Base-by-base conservation (phyloP, 2,888 invertebrate species). In the Scaptomyza cyrtandrae region DNA sequence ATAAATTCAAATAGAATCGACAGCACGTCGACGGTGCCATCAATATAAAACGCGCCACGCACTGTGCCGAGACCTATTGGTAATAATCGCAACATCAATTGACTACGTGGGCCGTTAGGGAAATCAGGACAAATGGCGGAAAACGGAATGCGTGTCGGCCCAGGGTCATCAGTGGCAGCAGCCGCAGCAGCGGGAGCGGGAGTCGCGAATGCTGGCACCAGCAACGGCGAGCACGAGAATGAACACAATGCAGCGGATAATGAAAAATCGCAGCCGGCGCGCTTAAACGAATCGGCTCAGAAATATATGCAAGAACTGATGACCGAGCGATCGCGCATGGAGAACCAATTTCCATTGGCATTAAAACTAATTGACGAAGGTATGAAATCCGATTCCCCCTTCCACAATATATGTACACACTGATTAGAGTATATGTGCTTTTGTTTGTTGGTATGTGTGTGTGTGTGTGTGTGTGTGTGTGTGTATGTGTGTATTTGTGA, bases 281-380 rank as follows among this genome's bases (percentile, higher is more conserved):
- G 90, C 13, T 67, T 91, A 2, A 90, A 90, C 57, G 90, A 90
- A 70, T 86, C 90, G 56, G 90, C 90, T 13, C 90, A 91, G 52
- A 91, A 91, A 81, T 91, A 91, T 57, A 88, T 91, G 78, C 91
- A 91, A 66, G 91, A 91, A 54, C 78, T 91, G 66, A 81, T 91
- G 75, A 78, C 81, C n/a, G 91, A 91, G 69, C 80, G 91, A 48
- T 75, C 89, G 61, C 90, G 91, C 53, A 89, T 91, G 89, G 91
- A 91, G 78, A 91, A 88, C 71, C 91, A 89, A 71, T 91, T 90
- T 80, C 91, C 91, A 46, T 78, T 91, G 71, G 91, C 91, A 55
- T 80, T 90, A 50, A 91, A 91, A 78, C 75, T 91, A 68, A 91
- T 91, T 78, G 91, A 91, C 63, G 91, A 91, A 80, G 91, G 91